Evolutionary conservation across 2,888 invertebrate species (phyloP), one percentile per base, ranked within the genome.

Genomic region (Parnassius apollo): DNA sequence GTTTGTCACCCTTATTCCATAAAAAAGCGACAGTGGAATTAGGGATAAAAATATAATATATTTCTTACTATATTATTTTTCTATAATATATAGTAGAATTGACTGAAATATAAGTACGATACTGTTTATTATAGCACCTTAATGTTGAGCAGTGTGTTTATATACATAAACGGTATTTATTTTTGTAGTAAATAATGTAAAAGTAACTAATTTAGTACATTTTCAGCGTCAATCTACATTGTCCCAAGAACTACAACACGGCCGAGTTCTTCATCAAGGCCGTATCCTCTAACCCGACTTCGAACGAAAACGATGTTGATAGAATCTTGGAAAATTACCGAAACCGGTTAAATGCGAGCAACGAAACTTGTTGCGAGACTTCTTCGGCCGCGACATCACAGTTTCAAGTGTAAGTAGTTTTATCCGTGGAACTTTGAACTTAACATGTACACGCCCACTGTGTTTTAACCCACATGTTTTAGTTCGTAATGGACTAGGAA

Each of bases 181-280:
- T 35, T 35, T 35, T 35, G 25, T 9, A 49, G 49, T 49, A n/a
- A 12, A 13, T 13, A 9, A 18, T 13, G 18, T 49, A 8, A 13
- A 13, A 13, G 9, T 49, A 49, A 49, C 13, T 13, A 7, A 2
- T n/a, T 7, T 45, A 13, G 10, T 9, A 18, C 42, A 35, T 35
- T 83, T 84, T 52, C 77, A 96, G 96, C 69, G 82, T 95, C 73
- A 93, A 94, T 59, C 91, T 94, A 8, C 76, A 81, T 35, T 94
- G 95, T 75, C 97, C 97, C 0, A 77, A 88, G 22, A 95, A 95
- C 68, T 97, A 94, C 85, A 98, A 97, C 81, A 95, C 96, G 4
- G 96, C 97, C 0, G 98, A 98, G 82, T 96, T 95, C 82, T 96
- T 96, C 82, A 94, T 98, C n/a, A 87, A 80, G 64, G 80, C 81